phyloP scores from a whole-genome alignment of 2,113 vertebrate genomes.

The Neopipo cinnamomea region DNA sequence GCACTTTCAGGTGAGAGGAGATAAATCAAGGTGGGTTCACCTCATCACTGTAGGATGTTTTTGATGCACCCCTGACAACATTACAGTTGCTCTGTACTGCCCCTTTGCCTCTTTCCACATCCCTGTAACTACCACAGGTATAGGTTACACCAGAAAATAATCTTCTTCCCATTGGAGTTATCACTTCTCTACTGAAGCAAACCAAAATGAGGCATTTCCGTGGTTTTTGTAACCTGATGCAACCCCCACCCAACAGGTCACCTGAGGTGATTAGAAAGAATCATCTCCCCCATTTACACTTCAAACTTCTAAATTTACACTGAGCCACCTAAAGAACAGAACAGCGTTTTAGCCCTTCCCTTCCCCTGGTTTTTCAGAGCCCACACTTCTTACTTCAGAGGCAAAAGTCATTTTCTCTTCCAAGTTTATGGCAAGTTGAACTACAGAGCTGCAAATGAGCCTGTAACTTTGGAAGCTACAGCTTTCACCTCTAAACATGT shows the following conservation, averaged over 20 bases:
- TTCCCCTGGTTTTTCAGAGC: neutral
- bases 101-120: neutral
- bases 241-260: neutral
- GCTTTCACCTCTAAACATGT: neutral
- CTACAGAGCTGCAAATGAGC: neutral
- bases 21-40: neutral
- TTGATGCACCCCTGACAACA: neutral
- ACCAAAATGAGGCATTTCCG: accelerated
- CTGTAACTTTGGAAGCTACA: neutral
- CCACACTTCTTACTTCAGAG: neutral
- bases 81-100: neutral
- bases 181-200: neutral
- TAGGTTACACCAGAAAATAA: neutral
- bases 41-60: neutral
- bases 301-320: neutral
- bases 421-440: no score
- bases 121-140: neutral
- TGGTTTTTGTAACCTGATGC: accelerated
- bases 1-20: neutral
- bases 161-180: neutral
- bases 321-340: neutral
- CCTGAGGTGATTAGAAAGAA: neutral
- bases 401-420: neutral
- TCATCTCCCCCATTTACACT: neutral
- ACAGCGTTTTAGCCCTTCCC: neutral